Evolutionary conservation across 2,797 vertebrate genomes (phyloP), one percentile per base, ranked within the genome.

Genomic region (Microctenopoma steveboyesi): DNA sequence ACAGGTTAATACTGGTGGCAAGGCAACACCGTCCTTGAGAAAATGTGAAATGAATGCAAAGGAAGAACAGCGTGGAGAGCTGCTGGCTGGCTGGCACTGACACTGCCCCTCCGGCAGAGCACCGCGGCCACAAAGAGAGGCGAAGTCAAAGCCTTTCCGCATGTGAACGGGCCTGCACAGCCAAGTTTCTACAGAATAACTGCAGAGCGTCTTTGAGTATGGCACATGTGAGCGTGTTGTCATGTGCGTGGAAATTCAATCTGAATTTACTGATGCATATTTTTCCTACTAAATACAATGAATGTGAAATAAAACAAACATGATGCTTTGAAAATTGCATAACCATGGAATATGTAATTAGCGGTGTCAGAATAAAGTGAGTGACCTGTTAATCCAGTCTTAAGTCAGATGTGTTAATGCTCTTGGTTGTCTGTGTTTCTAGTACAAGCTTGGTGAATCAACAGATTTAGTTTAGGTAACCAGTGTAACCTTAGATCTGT

Each of bases 1-100:
- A 49, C 40, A 18, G 69, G 27, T 72, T 13, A 37, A 43, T 52
- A 48, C 54, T 74, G 55, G 64, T 76, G 86, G 84, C 49, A 51
- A 73, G 74, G 70, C 57, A 39, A 46, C 54, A 30, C 47, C 59
- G 87, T 84, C 88, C 87, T 92, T 91, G 87, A 88, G 66, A 78
- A 64, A 28, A 69, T 77, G 74, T 83, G 76, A 88, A 81, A 18
- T 79, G 83, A 87, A 84, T 83, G 72, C 59, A 67, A 78, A 88
- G 74, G 76, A 79, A 81, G 81, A 74, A 68, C 78, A 51, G 76
- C 12, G 64, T 64, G 64, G 64, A 47, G 4, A 63, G 75, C 57
- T 64, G 74, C 67, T 40, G 50, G 60, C 67, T 40, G 50, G 60
- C 35, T 72, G 72, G 58, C 69, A 49, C 33, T n/a, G 25, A 68